Evolutionary conservation across 1,140 invertebrate genomes (phyloP).

Genomic region (Belonocnema kinseyi): DNA sequence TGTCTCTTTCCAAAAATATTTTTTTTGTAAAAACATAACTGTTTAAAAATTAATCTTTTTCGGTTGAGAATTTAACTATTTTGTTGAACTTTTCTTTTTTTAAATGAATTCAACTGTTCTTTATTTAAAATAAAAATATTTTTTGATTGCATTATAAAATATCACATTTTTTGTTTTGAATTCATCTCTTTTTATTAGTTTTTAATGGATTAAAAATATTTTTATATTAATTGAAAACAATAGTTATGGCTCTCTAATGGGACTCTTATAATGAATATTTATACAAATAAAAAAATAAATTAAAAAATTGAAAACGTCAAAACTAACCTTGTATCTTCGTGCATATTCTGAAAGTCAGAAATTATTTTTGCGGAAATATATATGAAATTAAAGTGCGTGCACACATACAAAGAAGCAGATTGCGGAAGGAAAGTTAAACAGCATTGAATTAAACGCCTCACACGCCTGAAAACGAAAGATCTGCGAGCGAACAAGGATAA

Average conservation of each 20-base stretch:
- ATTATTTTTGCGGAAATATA: slow-evolving; percentile 51
- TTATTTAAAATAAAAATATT: no score
- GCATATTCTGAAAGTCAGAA: slow-evolving; percentile 54
- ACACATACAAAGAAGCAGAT: slow-evolving; percentile 52
- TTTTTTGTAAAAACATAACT: no score
- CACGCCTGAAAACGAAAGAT: slow-evolving; percentile 33
- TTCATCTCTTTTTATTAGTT: no score
- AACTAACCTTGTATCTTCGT: slow-evolving; percentile 60
- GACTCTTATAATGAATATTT: neutral
- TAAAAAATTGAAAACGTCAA: slow-evolving; percentile 27
- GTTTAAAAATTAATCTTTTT: no score
- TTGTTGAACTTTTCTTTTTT: no score
- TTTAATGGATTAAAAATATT: no score
- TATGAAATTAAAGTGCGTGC: slow-evolving; percentile 34
- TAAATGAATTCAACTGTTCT: no score
- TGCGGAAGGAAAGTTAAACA: slow-evolving; percentile 72
- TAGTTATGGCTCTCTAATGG: neutral
- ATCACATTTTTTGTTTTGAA: no score
- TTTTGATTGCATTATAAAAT: no score
- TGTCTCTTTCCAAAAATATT: no score
- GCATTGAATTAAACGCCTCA: slow-evolving; percentile 59
- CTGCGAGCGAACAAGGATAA: slow-evolving; percentile 7
- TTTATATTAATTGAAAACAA: no score
- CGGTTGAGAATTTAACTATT: no score
- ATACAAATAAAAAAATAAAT: slow-evolving; percentile 29